Evolutionary conservation across 2,797 vertebrate genomes (phyloP).

Genomic region (Oceanodroma leucorhoa): DNA sequence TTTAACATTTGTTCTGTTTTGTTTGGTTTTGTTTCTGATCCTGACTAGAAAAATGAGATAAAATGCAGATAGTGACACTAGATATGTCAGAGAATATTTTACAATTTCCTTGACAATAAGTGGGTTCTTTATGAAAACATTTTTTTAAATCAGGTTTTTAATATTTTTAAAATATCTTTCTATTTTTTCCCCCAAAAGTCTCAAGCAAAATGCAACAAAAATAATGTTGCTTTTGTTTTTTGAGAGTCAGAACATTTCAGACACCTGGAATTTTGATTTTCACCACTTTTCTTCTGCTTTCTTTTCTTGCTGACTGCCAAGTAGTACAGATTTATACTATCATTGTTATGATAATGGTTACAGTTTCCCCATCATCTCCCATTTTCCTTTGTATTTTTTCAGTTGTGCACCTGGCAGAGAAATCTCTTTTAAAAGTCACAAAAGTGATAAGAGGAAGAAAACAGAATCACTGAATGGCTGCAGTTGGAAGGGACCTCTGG

Average conservation of each 20-base stretch:
- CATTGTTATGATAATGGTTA: background rate
- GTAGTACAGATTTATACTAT: background rate
- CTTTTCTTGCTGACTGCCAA: background rate
- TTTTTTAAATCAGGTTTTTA: background rate
- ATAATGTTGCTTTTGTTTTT: background rate
- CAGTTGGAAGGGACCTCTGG: background rate
- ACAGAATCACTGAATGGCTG: background rate
- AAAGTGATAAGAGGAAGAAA: background rate
- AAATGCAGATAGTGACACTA: background rate
- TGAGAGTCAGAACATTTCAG: background rate
- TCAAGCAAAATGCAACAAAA: background rate
- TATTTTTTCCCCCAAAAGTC: background rate
- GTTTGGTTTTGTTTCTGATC: slow-evolving; percentile 33
- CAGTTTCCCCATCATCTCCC: background rate
- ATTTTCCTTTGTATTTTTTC: background rate
- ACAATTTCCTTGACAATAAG: background rate
- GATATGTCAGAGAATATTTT: background rate
- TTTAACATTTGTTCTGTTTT: slow-evolving; percentile 36
- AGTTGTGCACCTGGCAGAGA: background rate
- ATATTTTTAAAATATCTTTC: background rate
- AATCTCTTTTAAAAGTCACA: background rate
- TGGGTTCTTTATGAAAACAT: background rate
- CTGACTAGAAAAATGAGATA: slow-evolving; percentile 19
- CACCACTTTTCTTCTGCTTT: background rate
- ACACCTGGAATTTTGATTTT: background rate